phyloP scores from a whole-genome alignment of 2,113 vertebrate genomes.

The Charina bottae region DNA sequence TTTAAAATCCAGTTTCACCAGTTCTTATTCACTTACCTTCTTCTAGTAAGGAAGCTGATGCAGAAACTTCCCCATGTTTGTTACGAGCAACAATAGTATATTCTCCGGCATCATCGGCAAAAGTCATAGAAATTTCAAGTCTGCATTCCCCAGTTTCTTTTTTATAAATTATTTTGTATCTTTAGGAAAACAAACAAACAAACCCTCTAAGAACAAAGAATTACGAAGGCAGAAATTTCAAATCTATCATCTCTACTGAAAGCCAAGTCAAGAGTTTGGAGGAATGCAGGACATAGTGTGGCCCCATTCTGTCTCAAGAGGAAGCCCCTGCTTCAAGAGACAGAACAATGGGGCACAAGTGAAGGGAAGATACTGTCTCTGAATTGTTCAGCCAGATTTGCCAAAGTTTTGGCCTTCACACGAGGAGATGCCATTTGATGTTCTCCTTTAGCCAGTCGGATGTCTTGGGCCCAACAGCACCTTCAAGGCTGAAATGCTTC shows the following conservation, averaged over 20 bases:
- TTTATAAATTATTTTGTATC: slow-evolving; percentile 93
- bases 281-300: not conserved
- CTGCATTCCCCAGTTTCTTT: slow-evolving; percentile 91
- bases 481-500: not conserved
- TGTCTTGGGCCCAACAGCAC: not conserved
- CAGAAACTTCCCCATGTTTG: slow-evolving; percentile 87
- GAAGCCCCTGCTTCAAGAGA: not conserved
- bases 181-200: slow-evolving; percentile 56
- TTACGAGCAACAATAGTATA: slow-evolving; percentile 90
- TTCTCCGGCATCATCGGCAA: slow-evolving; percentile 97
- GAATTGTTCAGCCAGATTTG: not conserved
- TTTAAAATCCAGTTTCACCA: not conserved
- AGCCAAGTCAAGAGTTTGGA: not conserved
- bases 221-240: not conserved
- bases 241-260: not conserved
- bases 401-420: not conserved
- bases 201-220: not conserved
- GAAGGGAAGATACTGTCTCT: not conserved
- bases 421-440: not conserved
- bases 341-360: not conserved
- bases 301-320: no score
- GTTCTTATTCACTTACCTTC: slow-evolving; percentile 80
- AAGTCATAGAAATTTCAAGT: slow-evolving; percentile 97
- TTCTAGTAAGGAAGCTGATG: slow-evolving; percentile 86
- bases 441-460: not conserved